phyloP scores from a whole-genome alignment of 1,140 invertebrate genomes.

The Brachionus plicatilis region DNA sequence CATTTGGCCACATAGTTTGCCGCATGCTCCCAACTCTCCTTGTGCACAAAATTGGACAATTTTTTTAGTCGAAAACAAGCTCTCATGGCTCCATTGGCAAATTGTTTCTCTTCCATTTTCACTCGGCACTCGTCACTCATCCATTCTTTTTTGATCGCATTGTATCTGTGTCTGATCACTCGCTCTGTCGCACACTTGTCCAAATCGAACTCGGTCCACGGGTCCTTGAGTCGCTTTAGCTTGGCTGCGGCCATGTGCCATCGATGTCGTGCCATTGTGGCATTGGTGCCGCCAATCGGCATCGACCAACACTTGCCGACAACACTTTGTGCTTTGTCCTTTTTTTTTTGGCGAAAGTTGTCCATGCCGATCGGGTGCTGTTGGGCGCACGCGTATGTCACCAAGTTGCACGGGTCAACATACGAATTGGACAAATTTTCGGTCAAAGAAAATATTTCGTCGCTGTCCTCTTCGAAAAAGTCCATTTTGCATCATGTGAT shows the following conservation, averaged over 20 bases:
- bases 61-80: conserved; percentile 61
- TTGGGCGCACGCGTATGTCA: background rate
- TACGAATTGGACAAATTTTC: conserved; percentile 14
- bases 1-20: conserved; percentile 62
- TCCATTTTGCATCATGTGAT: background rate
- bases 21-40: conserved; percentile 57
- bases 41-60: conserved; percentile 56
- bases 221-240: conserved; percentile 48
- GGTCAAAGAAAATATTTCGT: conserved; percentile 1
- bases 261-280: conserved; percentile 31
- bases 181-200: conserved; percentile 51
- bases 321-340: background rate
- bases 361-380: conserved; percentile 14
- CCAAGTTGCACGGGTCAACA: background rate
- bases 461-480: background rate
- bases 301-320: too few species aligned
- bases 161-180: conserved; percentile 55
- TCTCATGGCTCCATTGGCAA: conserved; percentile 62
- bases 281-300: background rate
- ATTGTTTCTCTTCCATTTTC: conserved; percentile 59
- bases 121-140: conserved; percentile 56
- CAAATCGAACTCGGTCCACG: conserved; percentile 57
- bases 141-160: conserved; percentile 56
- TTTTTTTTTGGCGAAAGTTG: conserved; percentile 27
- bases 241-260: conserved; percentile 48